These are phyloP conservation scores for Anhinga anhinga DNA, from an alignment of 2,113 vertebrate species.

Conservation along the genomic window DNA sequence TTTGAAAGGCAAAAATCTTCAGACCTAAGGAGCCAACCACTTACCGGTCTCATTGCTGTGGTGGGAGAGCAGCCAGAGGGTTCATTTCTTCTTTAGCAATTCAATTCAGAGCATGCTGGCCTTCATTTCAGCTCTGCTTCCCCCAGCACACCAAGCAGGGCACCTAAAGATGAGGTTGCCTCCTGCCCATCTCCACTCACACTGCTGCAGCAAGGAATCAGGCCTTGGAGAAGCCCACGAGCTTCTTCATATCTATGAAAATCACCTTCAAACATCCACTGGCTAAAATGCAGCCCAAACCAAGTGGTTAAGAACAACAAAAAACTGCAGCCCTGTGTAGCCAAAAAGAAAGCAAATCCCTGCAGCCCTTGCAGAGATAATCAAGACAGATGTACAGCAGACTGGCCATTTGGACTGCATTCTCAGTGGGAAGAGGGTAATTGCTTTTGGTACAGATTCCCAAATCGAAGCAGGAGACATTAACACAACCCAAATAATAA, in stretches of 20 bases:
- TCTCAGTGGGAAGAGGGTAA: not conserved
- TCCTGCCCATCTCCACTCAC: not conserved
- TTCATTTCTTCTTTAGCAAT: not conserved
- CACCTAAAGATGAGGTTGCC: not conserved
- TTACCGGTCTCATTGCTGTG: not conserved
- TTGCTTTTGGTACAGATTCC: not conserved
- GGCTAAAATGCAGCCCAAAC: not conserved
- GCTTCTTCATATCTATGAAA: not conserved
- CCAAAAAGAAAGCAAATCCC: not conserved
- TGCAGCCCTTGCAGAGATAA: not conserved
- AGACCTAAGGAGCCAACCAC: not conserved
- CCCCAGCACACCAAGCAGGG: not conserved
- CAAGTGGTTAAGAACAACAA: fast-evolving
- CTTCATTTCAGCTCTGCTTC: not conserved
- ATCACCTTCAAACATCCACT: not conserved
- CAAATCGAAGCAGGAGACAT: not conserved
- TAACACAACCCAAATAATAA: not conserved
- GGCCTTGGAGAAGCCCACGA: fast-evolving
- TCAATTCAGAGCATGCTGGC: not conserved
- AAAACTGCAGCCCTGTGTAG: not conserved
- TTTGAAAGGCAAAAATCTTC: not conserved
- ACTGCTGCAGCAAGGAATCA: not conserved
- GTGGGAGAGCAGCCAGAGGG: not conserved
- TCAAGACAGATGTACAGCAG: not conserved
- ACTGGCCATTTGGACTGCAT: not conserved